Percentiles rank a stretch among this genome's conserved stretches.
Evolutionary conservation across 2,797 vertebrate species (phyloP).

Genomic region (Ctenosaura bakeri): DNA sequence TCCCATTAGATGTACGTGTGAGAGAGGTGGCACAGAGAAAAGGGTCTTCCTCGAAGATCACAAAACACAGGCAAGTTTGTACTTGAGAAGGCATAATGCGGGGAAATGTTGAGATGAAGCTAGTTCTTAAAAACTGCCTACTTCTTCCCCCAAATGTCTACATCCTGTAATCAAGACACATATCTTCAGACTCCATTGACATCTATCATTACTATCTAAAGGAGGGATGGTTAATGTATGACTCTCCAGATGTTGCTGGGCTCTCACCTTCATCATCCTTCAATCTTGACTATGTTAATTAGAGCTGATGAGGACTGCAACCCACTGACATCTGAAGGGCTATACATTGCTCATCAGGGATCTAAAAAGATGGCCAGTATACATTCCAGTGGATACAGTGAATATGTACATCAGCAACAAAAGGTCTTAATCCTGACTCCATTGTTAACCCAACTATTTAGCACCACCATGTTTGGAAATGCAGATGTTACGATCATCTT

Average conservation of each 20-base stretch:
- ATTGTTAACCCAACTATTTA: neutral
- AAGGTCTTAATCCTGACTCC: neutral
- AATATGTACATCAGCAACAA: neutral
- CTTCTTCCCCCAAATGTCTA: neutral
- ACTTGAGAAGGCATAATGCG: no score
- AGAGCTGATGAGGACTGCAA: no score
- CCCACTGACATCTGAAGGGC: no score
- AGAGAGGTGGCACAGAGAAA: no score
- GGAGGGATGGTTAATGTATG: no score
- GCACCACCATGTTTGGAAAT: neutral
- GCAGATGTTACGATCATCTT: neutral
- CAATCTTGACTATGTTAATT: no score
- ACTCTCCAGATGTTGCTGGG: no score
- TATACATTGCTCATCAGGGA: neutral
- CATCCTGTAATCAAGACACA: neutral
- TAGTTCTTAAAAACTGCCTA: neutral
- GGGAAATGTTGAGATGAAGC: neutral
- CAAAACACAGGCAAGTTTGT: no score
- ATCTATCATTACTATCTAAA: neutral
- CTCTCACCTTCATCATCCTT: no score
- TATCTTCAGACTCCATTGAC: neutral
- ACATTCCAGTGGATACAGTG: neutral
- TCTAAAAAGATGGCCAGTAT: neutral
- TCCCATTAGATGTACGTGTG: no score
- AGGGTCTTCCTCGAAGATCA: no score